A percentile compares a stretch with the other conserved stretches of the same genome.
phyloP scores from a whole-genome alignment of 1,140 invertebrate genomes.

The Drosophila baimaii region DNA sequence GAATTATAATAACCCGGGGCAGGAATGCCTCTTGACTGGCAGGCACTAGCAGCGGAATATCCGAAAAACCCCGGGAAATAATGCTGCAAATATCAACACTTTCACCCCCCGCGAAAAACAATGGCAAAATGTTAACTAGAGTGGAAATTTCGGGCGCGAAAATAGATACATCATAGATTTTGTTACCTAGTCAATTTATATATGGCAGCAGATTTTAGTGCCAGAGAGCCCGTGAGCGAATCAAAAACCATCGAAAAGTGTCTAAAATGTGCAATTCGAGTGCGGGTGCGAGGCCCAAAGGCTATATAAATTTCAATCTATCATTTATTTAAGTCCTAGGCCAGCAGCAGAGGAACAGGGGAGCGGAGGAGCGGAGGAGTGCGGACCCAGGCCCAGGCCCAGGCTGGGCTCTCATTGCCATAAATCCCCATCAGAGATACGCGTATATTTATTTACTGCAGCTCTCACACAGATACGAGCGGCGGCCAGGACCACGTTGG shows the following conservation, averaged over 20 bases:
- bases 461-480: slow-evolving; percentile 56
- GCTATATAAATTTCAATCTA: slow-evolving; percentile 82
- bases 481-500: slow-evolving; percentile 45
- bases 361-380: neutral
- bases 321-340: slow-evolving; percentile 82
- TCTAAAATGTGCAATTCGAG: slow-evolving; percentile 65
- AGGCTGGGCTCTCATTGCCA: slow-evolving; percentile 52
- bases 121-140: slow-evolving; percentile 22
- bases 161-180: slow-evolving; percentile 53
- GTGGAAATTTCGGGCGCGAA: slow-evolving; percentile 33
- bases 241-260: slow-evolving; percentile 56
- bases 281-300: slow-evolving; percentile 39
- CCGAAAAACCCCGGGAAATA: slow-evolving; percentile 12
- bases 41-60: neutral
- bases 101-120: slow-evolving; percentile 6
- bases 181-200: slow-evolving; percentile 69
- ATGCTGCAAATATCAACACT: slow-evolving; percentile 22
- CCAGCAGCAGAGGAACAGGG: slow-evolving; percentile 35
- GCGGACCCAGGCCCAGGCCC: slow-evolving; percentile 21
- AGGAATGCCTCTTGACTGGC: slow-evolving; percentile 23
- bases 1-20: slow-evolving; percentile 33
- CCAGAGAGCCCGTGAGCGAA: slow-evolving; percentile 23
- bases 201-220: slow-evolving; percentile 45
- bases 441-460: slow-evolving; percentile 83
- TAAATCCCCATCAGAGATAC: slow-evolving; percentile 82